Evolutionary conservation across 2,797 vertebrate genomes (phyloP).

Genomic region (Lacerta viridis): DNA sequence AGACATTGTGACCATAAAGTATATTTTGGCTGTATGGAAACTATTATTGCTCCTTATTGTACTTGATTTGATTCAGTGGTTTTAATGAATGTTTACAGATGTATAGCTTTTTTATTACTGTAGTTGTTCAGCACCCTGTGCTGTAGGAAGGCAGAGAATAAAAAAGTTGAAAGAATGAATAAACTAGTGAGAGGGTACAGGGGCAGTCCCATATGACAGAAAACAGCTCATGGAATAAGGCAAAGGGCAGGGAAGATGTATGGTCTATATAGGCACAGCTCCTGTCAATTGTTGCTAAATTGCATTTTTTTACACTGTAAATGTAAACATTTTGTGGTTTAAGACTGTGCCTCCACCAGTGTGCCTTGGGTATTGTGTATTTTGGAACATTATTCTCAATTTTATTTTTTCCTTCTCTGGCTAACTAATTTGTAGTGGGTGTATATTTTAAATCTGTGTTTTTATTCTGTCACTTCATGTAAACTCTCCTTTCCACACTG

Average conservation of each 20-base stretch:
- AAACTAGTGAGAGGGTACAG: fast-evolving
- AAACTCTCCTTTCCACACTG: neutral
- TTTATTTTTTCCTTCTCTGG: neutral
- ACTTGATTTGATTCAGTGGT: too few relatives aligned
- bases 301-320: neutral
- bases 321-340: neutral
- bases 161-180: too few relatives aligned
- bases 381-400: neutral
- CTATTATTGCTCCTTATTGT: too few relatives aligned
- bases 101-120: too few relatives aligned
- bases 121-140: too few relatives aligned
- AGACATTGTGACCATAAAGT: too few relatives aligned
- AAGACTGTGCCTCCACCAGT: neutral
- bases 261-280: neutral
- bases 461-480: neutral
- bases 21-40: too few relatives aligned
- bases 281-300: conserved; percentile 12
- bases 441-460: neutral
- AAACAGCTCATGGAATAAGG: neutral
- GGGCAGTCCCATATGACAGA: neutral
- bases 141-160: too few relatives aligned
- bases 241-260: neutral
- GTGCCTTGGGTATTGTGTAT: neutral
- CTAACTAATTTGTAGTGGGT: neutral
- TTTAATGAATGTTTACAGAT: too few relatives aligned